phyloP scores from a whole-genome alignment of 2,888 invertebrate genomes.

The Cinara cedri region DNA sequence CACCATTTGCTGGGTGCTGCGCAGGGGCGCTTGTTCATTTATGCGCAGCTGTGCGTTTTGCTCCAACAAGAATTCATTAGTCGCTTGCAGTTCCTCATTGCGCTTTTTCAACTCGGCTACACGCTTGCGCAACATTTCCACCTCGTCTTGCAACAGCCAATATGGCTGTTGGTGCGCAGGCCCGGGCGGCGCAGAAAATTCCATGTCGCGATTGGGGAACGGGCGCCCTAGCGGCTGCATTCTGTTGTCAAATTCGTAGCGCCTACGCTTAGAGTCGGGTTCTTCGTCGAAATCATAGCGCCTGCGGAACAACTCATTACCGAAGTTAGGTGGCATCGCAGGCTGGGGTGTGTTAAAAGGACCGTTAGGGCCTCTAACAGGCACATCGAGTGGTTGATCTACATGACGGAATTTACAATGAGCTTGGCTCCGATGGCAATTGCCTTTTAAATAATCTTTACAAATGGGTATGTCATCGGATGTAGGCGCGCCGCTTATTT shows the following conservation, averaged over 20 bases:
- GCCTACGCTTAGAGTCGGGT: constrained; percentile 55
- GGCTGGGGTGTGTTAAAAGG: constrained; percentile 51
- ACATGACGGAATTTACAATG: constrained; percentile 58
- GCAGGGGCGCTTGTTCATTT: constrained; percentile 66
- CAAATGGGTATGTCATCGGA: constrained; percentile 67
- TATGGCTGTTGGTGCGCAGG: constrained; percentile 61
- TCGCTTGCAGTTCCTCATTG: constrained; percentile 73
- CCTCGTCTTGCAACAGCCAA: constrained; percentile 71
- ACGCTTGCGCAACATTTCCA: constrained; percentile 70
- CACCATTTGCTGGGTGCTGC: constrained; percentile 66
- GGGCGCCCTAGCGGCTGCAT: constrained; percentile 58
- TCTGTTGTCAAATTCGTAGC: constrained; percentile 59
- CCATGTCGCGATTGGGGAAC: constrained; percentile 58
- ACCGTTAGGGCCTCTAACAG: constrained; percentile 53
- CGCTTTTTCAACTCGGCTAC: constrained; percentile 75
- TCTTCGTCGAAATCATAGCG: constrained; percentile 52
- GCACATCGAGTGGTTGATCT: constrained; percentile 50
- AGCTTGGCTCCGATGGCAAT: constrained; percentile 63
- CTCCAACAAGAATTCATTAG: constrained; percentile 79
- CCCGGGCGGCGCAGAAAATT: constrained; percentile 58
- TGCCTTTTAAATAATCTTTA: constrained; percentile 69
- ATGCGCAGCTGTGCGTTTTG: constrained; percentile 77
- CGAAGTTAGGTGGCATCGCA: constrained; percentile 54
- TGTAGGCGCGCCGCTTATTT: constrained; percentile 67
- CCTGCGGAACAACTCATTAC: constrained; percentile 54